Conservation (phyloP, 2,888 invertebrate genomes). For the Holacanthella duospinosa region DNA sequence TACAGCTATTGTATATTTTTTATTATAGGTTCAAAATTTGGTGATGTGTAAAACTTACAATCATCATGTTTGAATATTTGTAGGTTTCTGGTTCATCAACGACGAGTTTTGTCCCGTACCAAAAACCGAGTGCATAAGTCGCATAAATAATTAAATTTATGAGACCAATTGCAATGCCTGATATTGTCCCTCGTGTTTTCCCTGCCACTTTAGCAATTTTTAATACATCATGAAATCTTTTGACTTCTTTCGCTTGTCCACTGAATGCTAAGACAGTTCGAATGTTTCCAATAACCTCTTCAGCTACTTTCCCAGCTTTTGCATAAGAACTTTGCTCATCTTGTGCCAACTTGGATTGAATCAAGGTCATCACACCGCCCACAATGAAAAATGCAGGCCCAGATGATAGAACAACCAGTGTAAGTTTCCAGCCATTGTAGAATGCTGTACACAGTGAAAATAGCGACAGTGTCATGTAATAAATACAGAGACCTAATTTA, state of each 20-base stretch:
- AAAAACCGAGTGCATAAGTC: slow-evolving; percentile 68
- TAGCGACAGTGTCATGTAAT: slow-evolving; percentile 13
- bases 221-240: slow-evolving; percentile 40
- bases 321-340: slow-evolving; percentile 44
- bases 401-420: slow-evolving; percentile 9
- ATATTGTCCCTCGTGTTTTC: too few species aligned
- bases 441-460: slow-evolving; percentile 15
- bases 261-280: slow-evolving; percentile 39
- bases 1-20: too few species aligned
- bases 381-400: slow-evolving; percentile 11
- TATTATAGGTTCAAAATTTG: too few species aligned
- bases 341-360: slow-evolving; percentile 12
- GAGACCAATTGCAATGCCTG: too few species aligned
- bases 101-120: slow-evolving; percentile 57
- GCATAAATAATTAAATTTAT: too few species aligned
- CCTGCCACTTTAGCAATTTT: slow-evolving; percentile 16
- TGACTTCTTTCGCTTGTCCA: slow-evolving; percentile 38
- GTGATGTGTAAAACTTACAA: too few species aligned
- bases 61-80: too few species aligned
- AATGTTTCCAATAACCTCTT: slow-evolving; percentile 39
- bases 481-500: slow-evolving; percentile 17
- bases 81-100: too few species aligned
- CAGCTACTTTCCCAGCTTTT: slow-evolving; percentile 39
- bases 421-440: slow-evolving; percentile 20
- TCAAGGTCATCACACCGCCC: slow-evolving; percentile 6